phyloP scores from a whole-genome alignment of 2,888 invertebrate species.

The Esperia sulphurella region DNA sequence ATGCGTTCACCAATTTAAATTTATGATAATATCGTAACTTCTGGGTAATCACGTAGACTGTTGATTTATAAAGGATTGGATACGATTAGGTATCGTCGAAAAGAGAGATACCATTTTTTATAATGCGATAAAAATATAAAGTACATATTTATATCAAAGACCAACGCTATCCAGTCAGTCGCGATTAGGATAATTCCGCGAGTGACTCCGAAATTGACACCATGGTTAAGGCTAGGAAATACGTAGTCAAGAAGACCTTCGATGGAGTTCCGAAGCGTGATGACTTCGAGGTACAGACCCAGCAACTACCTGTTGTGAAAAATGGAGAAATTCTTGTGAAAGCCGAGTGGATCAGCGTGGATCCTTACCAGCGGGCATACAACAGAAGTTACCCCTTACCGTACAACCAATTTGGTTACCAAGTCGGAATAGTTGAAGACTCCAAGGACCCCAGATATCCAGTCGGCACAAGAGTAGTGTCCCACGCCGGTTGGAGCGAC shows the following conservation, averaged over 20 bases:
- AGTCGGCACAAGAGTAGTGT: slow-evolving; percentile 79
- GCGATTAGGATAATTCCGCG: not conserved
- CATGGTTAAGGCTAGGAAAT: slow-evolving; percentile 78
- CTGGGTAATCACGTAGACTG: not conserved
- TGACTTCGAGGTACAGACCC: slow-evolving; percentile 80
- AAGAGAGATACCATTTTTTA: not conserved
- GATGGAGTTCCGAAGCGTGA: slow-evolving; percentile 77
- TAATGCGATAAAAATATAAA: not conserved
- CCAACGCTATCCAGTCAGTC: not conserved
- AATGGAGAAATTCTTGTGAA: slow-evolving; percentile 71
- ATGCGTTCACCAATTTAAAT: no score
- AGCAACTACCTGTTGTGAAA: slow-evolving; percentile 77
- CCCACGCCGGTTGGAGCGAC: slow-evolving; percentile 83
- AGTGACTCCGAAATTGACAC: slow-evolving; percentile 2
- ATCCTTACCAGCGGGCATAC: slow-evolving; percentile 42
- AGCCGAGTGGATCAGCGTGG: slow-evolving; percentile 43
- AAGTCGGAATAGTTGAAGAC: slow-evolving; percentile 71
- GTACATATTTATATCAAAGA: not conserved
- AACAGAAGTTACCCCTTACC: slow-evolving; percentile 18
- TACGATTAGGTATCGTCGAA: not conserved
- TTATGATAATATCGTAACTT: no score
- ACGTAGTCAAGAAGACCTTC: slow-evolving; percentile 76
- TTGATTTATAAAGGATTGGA: not conserved
- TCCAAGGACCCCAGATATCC: slow-evolving; percentile 80
- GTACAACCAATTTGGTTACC: slow-evolving; percentile 29